Base-by-base conservation (phyloP, 2,888 invertebrate species). In the Nemapogon koenigi region DNA sequence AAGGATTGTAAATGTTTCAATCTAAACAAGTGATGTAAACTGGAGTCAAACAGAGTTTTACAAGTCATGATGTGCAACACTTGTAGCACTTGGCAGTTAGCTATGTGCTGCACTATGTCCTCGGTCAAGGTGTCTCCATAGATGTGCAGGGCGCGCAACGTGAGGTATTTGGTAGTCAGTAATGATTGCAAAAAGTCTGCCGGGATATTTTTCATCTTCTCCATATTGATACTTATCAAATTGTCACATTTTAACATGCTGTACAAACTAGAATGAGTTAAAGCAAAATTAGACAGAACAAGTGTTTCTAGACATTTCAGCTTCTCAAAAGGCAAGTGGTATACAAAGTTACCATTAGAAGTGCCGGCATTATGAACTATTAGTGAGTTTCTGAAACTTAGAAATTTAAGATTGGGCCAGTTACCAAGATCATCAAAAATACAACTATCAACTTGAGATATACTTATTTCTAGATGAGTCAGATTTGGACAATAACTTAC, bases 131-230 rank as follows among this genome's bases (percentile, higher is more conserved):
- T 80, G 42, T 80, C 80, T 28, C 80, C 80, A 53, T 80, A 80
- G 43, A 80, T 76, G 44, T 76, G 62, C 42, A 80, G 55, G 40
- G 79, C 76, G 53, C 63, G 53, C 29, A 80, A 51, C 27, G 66
- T 63, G 4, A 59, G 53, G 49, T 71, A 69, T 52, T 79, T 80
- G 4, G 63, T 69, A 46, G 55, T 58, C 27, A 80, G 51, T 42
- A 80, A 60, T 44, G 73, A 69, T 56, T 76, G 76, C 38, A 80
- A 52, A 46, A 80, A 80, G 44, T 75, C 72, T 38, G 70, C 65
- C 4, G 80, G 80, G 44, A 80, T 80, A 51, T 80, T 80, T 47
- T 79, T 80, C 80, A 80, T 80, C 51, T 80, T 80, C 42, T 80
- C 80, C 70, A 80, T 80, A 45, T 69, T 80, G 51, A 80, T 73